Evolutionary conservation across 2,797 vertebrate genomes (phyloP).

Genomic region (Coccyzus lansbergi): DNA sequence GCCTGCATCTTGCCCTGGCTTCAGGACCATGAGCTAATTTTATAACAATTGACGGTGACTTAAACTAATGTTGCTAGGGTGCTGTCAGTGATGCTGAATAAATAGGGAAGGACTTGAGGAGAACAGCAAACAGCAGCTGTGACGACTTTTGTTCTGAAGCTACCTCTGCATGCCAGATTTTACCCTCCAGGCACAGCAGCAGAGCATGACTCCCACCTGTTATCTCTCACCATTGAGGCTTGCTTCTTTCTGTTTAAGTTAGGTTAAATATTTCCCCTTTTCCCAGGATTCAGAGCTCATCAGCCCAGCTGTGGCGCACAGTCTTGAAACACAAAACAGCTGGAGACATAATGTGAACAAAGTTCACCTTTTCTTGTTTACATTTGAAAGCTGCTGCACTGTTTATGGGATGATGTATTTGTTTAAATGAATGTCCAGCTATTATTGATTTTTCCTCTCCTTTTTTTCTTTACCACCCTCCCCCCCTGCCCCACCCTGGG

Average conservation of each 20-base stretch:
- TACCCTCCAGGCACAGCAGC: slow-evolving; percentile 63
- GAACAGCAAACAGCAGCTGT: slow-evolving; percentile 71
- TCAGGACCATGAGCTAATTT: slow-evolving; percentile 33
- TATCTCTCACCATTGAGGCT: slow-evolving; percentile 68
- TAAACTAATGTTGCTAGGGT: slow-evolving; percentile 57
- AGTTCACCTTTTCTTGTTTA: slow-evolving; percentile 81
- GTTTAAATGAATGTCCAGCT: slow-evolving; percentile 76
- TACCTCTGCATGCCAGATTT: slow-evolving; percentile 72
- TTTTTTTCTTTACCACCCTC: neutral
- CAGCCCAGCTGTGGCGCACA: slow-evolving; percentile 73
- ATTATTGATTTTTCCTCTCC: slow-evolving; percentile 70
- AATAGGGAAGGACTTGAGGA: slow-evolving; percentile 72
- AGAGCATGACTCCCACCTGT: slow-evolving; percentile 73
- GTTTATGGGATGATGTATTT: slow-evolving; percentile 79
- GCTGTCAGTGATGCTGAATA: slow-evolving; percentile 73
- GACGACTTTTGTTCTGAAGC: slow-evolving; percentile 71
- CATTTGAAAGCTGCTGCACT: slow-evolving; percentile 75
- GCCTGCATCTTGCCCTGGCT: neutral
- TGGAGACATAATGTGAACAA: slow-evolving; percentile 76
- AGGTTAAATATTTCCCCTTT: slow-evolving; percentile 71
- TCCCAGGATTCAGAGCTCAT: slow-evolving; percentile 77
- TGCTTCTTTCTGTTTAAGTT: slow-evolving; percentile 67
- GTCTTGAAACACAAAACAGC: slow-evolving; percentile 78
- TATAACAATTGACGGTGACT: slow-evolving; percentile 28
- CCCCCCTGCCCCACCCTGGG: neutral